phyloP scores from a whole-genome alignment of 2,797 vertebrate genomes.

The Tokudaia tokunoshimensis region DNA sequence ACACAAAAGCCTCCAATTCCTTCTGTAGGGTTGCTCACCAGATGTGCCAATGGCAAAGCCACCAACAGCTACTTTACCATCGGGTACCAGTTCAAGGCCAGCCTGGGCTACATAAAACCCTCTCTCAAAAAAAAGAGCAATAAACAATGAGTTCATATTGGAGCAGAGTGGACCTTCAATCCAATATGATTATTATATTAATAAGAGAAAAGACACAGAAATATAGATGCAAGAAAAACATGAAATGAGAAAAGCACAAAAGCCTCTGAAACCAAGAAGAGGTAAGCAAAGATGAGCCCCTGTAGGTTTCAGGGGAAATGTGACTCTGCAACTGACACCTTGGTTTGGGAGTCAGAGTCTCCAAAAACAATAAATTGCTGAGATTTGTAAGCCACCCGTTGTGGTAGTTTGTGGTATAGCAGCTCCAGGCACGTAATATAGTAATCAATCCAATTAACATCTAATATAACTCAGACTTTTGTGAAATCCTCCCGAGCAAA shows the following conservation, averaged over 20 bases:
- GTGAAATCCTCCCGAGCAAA: constrained; percentile 30
- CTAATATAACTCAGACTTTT: constrained; percentile 27
- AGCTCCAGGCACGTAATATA: constrained; percentile 22
- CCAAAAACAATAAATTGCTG: constrained; percentile 38
- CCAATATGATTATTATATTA: not conserved
- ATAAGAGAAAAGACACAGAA: constrained; percentile 9
- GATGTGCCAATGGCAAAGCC: not conserved
- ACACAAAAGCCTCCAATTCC: not conserved
- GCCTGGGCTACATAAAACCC: not conserved
- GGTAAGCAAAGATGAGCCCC: not conserved
- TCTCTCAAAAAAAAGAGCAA: not conserved
- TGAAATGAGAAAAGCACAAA: not conserved
- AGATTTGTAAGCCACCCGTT: not conserved
- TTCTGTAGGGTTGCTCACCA: not conserved
- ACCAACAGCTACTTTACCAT: not conserved
- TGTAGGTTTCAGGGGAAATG: not conserved
- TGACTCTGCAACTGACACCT: not conserved
- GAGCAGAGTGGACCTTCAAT: not conserved
- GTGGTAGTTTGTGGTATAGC: not conserved
- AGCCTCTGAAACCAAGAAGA: not conserved
- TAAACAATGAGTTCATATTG: constrained; percentile 3
- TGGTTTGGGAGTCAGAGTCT: not conserved
- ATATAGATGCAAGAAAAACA: not conserved
- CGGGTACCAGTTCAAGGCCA: not conserved
- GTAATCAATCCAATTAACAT: not conserved